Percentiles rank a stretch among this genome's conserved stretches.
Conservation (phyloP, 2,113 vertebrate genomes). For the Apodemus speciosus region DNA sequence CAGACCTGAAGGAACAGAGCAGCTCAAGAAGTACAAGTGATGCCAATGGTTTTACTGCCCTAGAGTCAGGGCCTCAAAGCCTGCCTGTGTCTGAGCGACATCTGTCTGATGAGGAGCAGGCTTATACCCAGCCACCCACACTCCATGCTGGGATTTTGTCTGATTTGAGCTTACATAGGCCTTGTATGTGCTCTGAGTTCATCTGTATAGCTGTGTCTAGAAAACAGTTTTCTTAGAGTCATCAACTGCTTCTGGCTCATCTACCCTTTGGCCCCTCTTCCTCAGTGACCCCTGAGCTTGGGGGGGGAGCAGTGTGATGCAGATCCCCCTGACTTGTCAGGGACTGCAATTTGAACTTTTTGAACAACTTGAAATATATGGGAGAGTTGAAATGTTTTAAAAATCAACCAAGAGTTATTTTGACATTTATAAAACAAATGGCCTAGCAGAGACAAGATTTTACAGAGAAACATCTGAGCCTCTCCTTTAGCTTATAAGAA, state of each 20-base stretch:
- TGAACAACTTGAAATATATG: neutral
- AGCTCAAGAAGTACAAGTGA: neutral
- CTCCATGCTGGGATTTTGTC: neutral
- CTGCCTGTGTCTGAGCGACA: neutral
- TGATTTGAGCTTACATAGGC: neutral
- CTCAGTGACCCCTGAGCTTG: too few relatives aligned
- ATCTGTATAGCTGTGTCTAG: neutral
- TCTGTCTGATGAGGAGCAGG: neutral
- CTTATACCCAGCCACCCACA: too few relatives aligned
- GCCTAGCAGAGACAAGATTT: neutral
- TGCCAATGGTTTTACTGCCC: neutral
- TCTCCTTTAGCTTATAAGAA: neutral
- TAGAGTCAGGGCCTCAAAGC: neutral
- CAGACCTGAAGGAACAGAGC: neutral
- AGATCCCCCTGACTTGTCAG: neutral
- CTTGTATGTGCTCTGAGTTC: too few relatives aligned
- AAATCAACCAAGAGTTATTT: neutral
- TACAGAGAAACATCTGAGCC: neutral
- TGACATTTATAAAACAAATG: neutral
- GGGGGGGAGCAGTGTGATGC: neutral
- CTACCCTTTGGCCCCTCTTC: neutral
- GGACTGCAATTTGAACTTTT: neutral
- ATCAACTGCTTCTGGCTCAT: too few relatives aligned
- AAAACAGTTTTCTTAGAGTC: neutral
- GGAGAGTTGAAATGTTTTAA: neutral